These are phyloP conservation scores for Caenorhabditis brenneri DNA, from an alignment of 1,140 invertebrate genomes.

Conservation along the genomic window DNA sequence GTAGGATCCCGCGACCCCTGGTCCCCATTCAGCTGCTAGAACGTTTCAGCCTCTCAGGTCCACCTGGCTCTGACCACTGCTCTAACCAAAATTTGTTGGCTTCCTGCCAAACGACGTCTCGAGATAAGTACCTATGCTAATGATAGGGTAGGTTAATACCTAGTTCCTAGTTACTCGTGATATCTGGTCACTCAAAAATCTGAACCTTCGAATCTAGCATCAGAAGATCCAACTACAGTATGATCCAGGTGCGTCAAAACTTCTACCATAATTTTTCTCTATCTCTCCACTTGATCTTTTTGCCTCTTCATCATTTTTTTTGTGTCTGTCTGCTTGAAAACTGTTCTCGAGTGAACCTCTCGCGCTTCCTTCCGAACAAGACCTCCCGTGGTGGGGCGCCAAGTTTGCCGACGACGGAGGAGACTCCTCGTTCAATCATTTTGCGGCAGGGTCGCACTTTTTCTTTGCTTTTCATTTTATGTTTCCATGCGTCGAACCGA, in stretches of 20 bases:
- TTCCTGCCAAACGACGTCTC: not conserved
- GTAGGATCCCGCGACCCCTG: not conserved
- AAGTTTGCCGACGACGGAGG: slow-evolving; percentile 24
- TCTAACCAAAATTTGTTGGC: not conserved
- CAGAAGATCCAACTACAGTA: not conserved
- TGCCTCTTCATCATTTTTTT: not conserved
- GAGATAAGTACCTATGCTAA: not conserved
- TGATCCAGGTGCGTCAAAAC: not conserved
- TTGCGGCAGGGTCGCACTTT: slow-evolving; percentile 39
- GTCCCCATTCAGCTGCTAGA: slow-evolving; percentile 25
- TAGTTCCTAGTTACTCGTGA: not conserved
- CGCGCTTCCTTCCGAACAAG: slow-evolving; percentile 30
- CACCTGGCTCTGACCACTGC: not conserved
- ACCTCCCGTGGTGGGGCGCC: slow-evolving; percentile 18
- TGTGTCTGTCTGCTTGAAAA: slow-evolving; percentile 25
- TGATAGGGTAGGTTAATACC: not conserved
- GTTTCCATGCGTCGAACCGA: slow-evolving; percentile 37
- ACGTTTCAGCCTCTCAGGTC: not conserved
- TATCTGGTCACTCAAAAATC: too few relatives aligned
- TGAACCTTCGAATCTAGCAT: not conserved
- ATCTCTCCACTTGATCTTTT: slow-evolving; percentile 14
- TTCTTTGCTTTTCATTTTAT: slow-evolving; percentile 37
- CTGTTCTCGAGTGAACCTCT: slow-evolving; percentile 38
- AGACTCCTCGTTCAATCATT: slow-evolving; percentile 23
- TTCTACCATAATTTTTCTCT: not conserved